Percentiles rank a stretch among this genome's conserved stretches.
These are phyloP conservation scores for Epiperipatus broadwayi DNA, from an alignment of 2,888 invertebrate species.

Conservation along the genomic window DNA sequence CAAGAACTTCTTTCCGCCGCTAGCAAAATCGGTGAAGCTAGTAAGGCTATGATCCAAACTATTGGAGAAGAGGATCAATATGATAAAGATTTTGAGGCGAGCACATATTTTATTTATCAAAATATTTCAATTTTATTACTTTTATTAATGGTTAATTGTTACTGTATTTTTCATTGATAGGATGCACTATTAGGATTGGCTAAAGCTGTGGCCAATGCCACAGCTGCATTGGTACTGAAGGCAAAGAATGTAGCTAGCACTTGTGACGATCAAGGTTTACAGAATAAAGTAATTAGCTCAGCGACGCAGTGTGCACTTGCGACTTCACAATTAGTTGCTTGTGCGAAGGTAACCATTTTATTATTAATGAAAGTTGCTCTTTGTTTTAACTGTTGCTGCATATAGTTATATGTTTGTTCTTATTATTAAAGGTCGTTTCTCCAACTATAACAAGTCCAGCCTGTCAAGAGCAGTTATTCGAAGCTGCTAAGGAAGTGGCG, in stretches of 20 bases:
- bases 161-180: conserved; percentile 21
- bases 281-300: conserved; percentile 73
- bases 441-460: conserved; percentile 38
- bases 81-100: conserved; percentile 29
- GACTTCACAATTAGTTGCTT: conserved; percentile 90
- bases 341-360: conserved; percentile 62
- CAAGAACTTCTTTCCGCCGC: conserved; percentile 86
- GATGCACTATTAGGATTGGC: conserved; percentile 82
- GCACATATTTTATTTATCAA: not conserved
- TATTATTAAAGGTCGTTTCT: conserved; percentile 35
- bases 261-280: conserved; percentile 57
- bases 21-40: conserved; percentile 86
- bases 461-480: conserved; percentile 68
- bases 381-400: too few species aligned
- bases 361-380: too few species aligned
- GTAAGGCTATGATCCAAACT: conserved; percentile 72
- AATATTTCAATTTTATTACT: not conserved
- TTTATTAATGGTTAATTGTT: not conserved
- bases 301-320: conserved; percentile 93
- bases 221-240: conserved; percentile 81
- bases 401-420: conserved; percentile 41
- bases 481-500: conserved; percentile 79
- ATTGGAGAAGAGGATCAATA: conserved; percentile 66
- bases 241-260: conserved; percentile 84
- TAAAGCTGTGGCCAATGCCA: conserved; percentile 92